Evolutionary conservation across 2,113 vertebrate genomes (phyloP), one percentile per base, ranked within the genome.

Genomic region (Phalacrocorax carbo): DNA sequence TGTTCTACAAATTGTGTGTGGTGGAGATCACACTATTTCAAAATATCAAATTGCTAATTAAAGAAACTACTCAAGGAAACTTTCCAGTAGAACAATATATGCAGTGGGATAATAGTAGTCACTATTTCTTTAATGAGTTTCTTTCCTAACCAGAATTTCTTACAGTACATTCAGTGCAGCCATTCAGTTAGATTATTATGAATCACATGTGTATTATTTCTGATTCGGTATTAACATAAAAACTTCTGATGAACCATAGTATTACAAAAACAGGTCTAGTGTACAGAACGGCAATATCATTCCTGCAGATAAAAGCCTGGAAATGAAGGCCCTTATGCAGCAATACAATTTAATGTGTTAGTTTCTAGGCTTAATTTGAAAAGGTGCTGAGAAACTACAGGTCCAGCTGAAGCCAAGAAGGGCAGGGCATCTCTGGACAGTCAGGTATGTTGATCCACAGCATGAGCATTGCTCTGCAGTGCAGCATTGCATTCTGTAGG

Each of bases 171-270:
- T 94, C 89, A 77, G 64, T 82, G 84, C 94, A 97, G 75, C 86
- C 82, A 90, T 97, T 97, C 94, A 87, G 81, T 94, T 82, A 94
- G 86, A 93, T 96, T 96, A 91, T 96, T 97, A 97, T 95, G 95
- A 96, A 97, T 97, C 96, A 95, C 94, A 97, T 95, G 96, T 95
- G 96, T 94, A 96, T 97, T 96, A 95, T 94, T 96, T 96, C 84
- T 97, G 94, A 88, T 96, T 86, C 0, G 18, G 32, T 96, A 93
- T 95, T 96, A 97, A 55, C 93, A 95, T 95, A 97, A 94, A 96
- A 97, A 91, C 66, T 97, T 95, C 66, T 91, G 86, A 93, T 95
- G 96, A 97, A 95, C 81, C 78, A 48, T 29, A 62, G 93, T 76
- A 93, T 90, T 95, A 90, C 84, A 85, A 90, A 96, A 97, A 42